These are phyloP conservation scores for Syrista parreyssii DNA, from an alignment of 2,888 invertebrate species.

Conservation along the genomic window DNA sequence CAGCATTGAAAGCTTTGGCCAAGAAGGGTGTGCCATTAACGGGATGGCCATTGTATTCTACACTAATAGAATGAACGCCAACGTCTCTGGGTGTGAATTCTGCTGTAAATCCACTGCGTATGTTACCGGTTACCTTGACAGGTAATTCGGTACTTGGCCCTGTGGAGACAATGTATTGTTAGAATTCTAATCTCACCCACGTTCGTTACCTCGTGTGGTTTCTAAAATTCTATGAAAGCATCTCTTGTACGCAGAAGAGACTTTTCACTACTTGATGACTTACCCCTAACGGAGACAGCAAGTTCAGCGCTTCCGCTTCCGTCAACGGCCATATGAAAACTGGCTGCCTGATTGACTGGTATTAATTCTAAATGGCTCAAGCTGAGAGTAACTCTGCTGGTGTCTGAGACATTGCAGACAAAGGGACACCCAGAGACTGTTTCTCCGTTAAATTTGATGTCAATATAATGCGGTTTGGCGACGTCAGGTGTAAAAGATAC, in stretches of 20 bases:
- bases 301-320: slow-evolving; percentile 81
- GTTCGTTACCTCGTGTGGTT: not conserved
- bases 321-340: slow-evolving; percentile 83
- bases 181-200: not conserved
- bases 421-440: slow-evolving; percentile 93
- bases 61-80: slow-evolving; percentile 91
- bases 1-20: slow-evolving; percentile 94
- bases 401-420: slow-evolving; percentile 85
- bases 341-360: slow-evolving; percentile 84
- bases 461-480: slow-evolving; percentile 90
- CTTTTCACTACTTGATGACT: slow-evolving; percentile 16
- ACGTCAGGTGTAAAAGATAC: slow-evolving; percentile 95
- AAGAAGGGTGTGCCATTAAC: slow-evolving; percentile 91
- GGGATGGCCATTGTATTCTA: slow-evolving; percentile 90
- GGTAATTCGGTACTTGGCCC: slow-evolving; percentile 89
- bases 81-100: slow-evolving; percentile 93
- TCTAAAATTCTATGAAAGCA: not conserved
- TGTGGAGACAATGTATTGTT: slow-evolving; percentile 34
- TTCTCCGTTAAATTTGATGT: slow-evolving; percentile 96
- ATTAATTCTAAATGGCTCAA: slow-evolving; percentile 84
- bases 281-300: slow-evolving; percentile 84
- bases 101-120: slow-evolving; percentile 87
- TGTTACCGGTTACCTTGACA: slow-evolving; percentile 89
- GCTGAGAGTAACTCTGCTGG: slow-evolving; percentile 80
- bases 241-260: not conserved